Percentiles rank a stretch among this genome's conserved stretches.
Conservation (phyloP, 2,113 vertebrate genomes). For the Seriola dumerili region DNA sequence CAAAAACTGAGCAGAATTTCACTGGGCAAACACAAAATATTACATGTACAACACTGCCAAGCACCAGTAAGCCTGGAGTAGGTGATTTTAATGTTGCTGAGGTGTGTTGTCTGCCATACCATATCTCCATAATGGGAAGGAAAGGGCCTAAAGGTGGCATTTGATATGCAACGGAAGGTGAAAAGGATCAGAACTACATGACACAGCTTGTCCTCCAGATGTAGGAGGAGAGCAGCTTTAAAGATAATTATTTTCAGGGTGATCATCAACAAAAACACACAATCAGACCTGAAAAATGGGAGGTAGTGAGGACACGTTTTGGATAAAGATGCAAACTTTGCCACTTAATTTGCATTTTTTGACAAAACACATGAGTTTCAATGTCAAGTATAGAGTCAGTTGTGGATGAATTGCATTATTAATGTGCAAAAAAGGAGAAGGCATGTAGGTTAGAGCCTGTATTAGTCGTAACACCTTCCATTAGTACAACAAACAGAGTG, state of each 20-base stretch:
- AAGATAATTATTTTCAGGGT: constrained; percentile 28
- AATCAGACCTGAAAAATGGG: neutral
- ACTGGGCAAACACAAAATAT: constrained; percentile 20
- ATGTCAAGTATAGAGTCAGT: neutral
- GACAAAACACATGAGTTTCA: too few species aligned
- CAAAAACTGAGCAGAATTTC: constrained; percentile 5
- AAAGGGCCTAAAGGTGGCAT: constrained; percentile 35
- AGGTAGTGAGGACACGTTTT: neutral
- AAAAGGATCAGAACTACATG: constrained; percentile 30
- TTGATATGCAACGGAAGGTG: constrained; percentile 43
- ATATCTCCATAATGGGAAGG: constrained; percentile 26
- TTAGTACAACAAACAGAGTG: neutral
- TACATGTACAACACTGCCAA: neutral
- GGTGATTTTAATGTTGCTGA: constrained; percentile 23
- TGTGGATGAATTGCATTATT: neutral
- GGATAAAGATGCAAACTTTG: neutral
- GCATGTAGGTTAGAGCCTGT: neutral
- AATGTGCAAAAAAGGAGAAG: neutral
- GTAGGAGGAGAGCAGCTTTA: neutral
- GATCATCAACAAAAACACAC: neutral
- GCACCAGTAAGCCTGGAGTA: constrained; percentile 13
- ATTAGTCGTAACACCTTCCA: neutral
- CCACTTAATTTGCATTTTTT: neutral
- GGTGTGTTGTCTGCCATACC: constrained; percentile 15
- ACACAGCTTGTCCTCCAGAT: constrained; percentile 42